Conservation (phyloP, 2,888 invertebrate genomes). For the Oxyteleia sp. region DNA sequence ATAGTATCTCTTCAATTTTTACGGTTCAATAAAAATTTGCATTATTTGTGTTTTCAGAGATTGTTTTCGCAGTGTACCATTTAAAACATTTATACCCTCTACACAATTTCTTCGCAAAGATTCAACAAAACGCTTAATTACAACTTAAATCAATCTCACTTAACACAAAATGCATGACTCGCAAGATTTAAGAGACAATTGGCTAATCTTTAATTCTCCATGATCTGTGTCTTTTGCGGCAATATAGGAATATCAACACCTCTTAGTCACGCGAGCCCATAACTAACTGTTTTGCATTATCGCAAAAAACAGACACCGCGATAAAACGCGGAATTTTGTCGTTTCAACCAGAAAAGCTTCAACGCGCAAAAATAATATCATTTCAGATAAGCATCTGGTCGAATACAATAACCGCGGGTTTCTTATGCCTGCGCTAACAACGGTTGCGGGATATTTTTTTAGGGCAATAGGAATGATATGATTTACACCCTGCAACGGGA, state of each 20-base stretch:
- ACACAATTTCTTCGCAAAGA: too few relatives aligned
- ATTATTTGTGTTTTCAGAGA: too few relatives aligned
- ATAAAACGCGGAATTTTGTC: constrained; percentile 39
- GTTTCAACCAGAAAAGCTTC: constrained; percentile 18
- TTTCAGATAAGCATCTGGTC: constrained; percentile 29
- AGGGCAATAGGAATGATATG: constrained; percentile 59
- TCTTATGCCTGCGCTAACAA: constrained; percentile 37
- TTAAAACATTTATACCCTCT: too few relatives aligned
- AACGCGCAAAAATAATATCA: constrained; percentile 47
- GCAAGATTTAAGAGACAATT: too few relatives aligned
- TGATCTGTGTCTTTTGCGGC: background rate
- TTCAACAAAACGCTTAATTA: too few relatives aligned
- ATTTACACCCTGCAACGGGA: constrained; percentile 64
- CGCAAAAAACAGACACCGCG: constrained; percentile 16
- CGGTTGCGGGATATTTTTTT: constrained; percentile 44
- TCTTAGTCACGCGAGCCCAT: constrained; percentile 52
- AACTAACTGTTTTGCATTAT: constrained; percentile 31
- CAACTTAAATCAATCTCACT: too few relatives aligned
- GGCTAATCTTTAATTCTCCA: background rate
- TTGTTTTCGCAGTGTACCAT: too few relatives aligned
- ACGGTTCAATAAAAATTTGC: too few relatives aligned
- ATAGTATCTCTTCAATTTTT: too few relatives aligned
- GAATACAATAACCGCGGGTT: constrained; percentile 33
- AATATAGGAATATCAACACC: constrained; percentile 30
- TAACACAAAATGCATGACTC: too few relatives aligned